Conservation (phyloP, 2,888 invertebrate species). For the Ennomos quercinarius region DNA sequence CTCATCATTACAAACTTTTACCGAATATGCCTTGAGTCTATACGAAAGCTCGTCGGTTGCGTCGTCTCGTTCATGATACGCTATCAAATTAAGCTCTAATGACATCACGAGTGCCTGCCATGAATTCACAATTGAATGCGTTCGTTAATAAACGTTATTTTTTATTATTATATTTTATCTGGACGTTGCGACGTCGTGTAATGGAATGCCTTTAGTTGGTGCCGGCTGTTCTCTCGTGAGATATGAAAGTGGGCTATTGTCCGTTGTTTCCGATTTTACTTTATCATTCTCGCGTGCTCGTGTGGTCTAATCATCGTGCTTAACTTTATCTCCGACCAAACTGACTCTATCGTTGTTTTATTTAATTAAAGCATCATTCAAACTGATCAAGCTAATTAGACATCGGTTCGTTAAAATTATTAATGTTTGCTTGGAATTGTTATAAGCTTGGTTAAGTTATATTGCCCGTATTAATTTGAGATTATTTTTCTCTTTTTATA, state of each 20-base stretch:
- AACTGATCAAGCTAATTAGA: constrained; percentile 1
- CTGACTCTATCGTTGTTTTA: constrained; percentile 12
- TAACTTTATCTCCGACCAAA: constrained; percentile 36
- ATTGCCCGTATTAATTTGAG: neutral
- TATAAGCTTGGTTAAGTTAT: no score
- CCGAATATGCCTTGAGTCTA: constrained; percentile 42
- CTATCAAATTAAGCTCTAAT: constrained; percentile 67
- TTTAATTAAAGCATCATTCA: constrained; percentile 9
- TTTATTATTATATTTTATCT: constrained; percentile 55
- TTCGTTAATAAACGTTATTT: constrained; percentile 72
- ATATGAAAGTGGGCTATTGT: constrained; percentile 68
- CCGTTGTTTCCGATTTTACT: constrained; percentile 65
- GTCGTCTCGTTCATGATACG: constrained; percentile 55
- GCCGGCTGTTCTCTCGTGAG: constrained; percentile 50
- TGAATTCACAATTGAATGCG: constrained; percentile 72
- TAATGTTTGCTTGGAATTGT: neutral
- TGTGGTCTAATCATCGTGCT: constrained; percentile 44
- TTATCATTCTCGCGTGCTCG: constrained; percentile 55
- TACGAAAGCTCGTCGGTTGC: constrained; percentile 48
- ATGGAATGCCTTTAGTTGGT: constrained; percentile 61
- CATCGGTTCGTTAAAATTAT: neutral
- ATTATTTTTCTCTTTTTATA: neutral
- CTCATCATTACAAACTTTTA: constrained; percentile 21
- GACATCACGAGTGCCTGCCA: constrained; percentile 66
- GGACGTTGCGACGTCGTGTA: constrained; percentile 53